Conservation (phyloP, 30 jellyfish, hydroid and myxozoan species). For the Hydractinia symbiolongicarpus region DNA sequence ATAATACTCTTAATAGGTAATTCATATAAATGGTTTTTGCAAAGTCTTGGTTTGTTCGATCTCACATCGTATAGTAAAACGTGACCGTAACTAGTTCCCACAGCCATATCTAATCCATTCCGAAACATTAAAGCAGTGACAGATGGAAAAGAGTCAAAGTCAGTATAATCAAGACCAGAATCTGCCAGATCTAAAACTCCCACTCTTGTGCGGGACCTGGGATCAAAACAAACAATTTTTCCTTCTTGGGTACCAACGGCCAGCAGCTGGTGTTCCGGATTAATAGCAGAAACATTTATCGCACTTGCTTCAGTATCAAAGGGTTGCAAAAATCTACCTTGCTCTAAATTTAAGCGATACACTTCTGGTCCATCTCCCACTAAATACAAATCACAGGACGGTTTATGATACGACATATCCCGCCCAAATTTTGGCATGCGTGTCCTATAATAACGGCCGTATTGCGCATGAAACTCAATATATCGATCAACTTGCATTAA, state of each 20-base stretch:
- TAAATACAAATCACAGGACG: conserved; percentile 84
- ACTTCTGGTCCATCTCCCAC: conserved; percentile 97
- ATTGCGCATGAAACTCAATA: conserved; percentile 95
- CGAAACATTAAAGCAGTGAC: conserved; percentile 81
- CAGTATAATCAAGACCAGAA: conserved; percentile 12
- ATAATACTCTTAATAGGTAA: conserved; percentile 62
- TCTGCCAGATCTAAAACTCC: conserved; percentile 57
- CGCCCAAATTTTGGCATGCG: conserved; percentile 99
- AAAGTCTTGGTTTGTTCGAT: conserved; percentile 64
- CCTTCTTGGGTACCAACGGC: conserved; percentile 95
- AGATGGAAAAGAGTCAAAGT: conserved; percentile 35
- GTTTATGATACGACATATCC: conserved; percentile 77
- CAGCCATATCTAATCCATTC: conserved; percentile 80
- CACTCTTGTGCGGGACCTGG: conserved; percentile 55
- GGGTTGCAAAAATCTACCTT: conserved; percentile 89
- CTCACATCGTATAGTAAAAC: conserved; percentile 86
- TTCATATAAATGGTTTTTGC: conserved; percentile 73
- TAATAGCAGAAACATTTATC: conserved; percentile 72
- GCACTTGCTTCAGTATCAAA: conserved; percentile 50
- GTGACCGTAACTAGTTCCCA: conserved; percentile 80
- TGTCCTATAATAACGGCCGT: conserved; percentile 95
- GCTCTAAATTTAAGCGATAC: conserved; percentile 80
- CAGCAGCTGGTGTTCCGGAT: conserved; percentile 75
- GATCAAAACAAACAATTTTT: conserved; percentile 79
- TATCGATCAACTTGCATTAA: conserved; percentile 83